These are phyloP conservation scores for Esox niger DNA, from an alignment of 2,113 vertebrate genomes.

Conservation along the genomic window DNA sequence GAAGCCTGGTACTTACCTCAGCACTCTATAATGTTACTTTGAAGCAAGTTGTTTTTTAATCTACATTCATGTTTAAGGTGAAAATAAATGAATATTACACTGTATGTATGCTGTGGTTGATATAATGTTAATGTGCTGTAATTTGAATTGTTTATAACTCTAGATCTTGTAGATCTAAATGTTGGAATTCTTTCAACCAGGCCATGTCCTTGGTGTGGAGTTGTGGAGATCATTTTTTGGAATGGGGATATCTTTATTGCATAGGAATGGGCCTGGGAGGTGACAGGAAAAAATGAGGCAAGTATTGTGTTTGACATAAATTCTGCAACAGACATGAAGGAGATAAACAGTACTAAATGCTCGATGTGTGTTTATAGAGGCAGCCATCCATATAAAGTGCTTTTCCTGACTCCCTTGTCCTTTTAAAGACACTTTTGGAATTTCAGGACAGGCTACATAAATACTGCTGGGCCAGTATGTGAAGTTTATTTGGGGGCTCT, in stretches of 20 bases:
- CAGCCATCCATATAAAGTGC: constrained; percentile 82
- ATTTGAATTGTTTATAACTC: too few relatives aligned
- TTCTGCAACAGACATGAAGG: constrained; percentile 74
- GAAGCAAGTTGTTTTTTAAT: too few relatives aligned
- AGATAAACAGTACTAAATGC: constrained; percentile 79
- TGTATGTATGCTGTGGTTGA: too few relatives aligned
- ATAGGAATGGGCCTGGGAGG: constrained; percentile 15
- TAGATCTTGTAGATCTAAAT: too few relatives aligned
- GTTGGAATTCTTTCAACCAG: too few relatives aligned
- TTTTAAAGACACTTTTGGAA: constrained; percentile 84
- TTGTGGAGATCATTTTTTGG: neutral
- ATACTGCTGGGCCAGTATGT: constrained; percentile 82
- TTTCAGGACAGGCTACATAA: constrained; percentile 78
- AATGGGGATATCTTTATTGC: constrained; percentile 1
- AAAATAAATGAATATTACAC: too few relatives aligned
- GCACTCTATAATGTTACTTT: too few relatives aligned
- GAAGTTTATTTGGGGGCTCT: constrained; percentile 75
- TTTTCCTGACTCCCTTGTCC: constrained; percentile 79
- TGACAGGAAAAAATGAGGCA: constrained; percentile 42
- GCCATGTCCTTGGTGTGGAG: too few relatives aligned
- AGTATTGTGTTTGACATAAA: constrained; percentile 75
- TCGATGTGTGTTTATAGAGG: constrained; percentile 80
- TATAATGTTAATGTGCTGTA: too few relatives aligned
- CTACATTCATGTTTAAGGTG: too few relatives aligned
- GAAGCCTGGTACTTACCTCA: too few relatives aligned